Conservation (phyloP, 1,140 invertebrate species). For the Sitobion miscanthi region DNA sequence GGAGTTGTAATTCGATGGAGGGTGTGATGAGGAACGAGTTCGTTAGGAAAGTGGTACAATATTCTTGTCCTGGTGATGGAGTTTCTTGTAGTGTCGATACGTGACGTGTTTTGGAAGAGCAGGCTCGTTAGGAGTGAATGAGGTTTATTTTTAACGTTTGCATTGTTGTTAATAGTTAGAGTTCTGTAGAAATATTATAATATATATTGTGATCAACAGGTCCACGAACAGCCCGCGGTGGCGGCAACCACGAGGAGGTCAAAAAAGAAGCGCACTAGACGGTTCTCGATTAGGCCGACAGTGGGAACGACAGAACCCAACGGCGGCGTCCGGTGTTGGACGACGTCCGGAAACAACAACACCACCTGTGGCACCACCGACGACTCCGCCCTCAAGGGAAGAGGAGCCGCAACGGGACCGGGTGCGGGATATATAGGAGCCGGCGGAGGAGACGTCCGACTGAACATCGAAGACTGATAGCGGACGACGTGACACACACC, state of each 20-base stretch:
- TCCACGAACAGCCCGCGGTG: not conserved
- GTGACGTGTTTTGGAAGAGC: too few relatives aligned
- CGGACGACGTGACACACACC: not conserved
- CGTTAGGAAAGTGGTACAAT: too few relatives aligned
- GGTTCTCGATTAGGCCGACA: slow-evolving; percentile 43
- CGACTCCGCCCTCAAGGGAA: not conserved
- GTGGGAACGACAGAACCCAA: not conserved
- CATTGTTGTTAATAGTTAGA: not conserved
- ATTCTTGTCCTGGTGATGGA: too few relatives aligned
- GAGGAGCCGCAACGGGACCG: not conserved
- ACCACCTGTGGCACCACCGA: not conserved
- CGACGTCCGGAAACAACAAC: not conserved
- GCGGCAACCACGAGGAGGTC: not conserved
- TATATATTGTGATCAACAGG: not conserved
- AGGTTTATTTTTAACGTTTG: not conserved
- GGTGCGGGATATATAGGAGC: not conserved
- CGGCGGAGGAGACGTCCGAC: not conserved
- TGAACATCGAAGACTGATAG: slow-evolving; percentile 50
- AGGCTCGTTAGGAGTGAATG: too few relatives aligned
- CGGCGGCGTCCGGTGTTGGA: not conserved
- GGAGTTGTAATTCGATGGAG: too few relatives aligned
- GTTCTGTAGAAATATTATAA: not conserved
- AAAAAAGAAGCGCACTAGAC: slow-evolving; percentile 32
- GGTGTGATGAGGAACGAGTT: too few relatives aligned
- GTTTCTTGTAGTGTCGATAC: too few relatives aligned